phyloP scores from a whole-genome alignment of 2,113 vertebrate species.

The Benitochromis conjunctus region DNA sequence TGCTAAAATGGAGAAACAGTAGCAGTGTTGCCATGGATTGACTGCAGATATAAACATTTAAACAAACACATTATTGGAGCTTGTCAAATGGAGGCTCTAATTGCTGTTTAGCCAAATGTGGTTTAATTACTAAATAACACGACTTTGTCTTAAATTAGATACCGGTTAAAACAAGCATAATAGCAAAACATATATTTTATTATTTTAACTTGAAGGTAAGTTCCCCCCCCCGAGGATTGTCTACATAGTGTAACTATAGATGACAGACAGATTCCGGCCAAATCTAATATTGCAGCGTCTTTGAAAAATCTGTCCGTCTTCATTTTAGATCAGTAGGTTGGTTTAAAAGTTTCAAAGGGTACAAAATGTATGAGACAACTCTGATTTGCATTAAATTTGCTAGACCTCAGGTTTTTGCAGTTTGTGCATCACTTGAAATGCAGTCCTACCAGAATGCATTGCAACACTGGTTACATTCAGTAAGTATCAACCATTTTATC shows the following conservation, averaged over 20 bases:
- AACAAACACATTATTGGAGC: not conserved
- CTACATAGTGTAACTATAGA: not conserved
- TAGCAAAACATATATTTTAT: not conserved
- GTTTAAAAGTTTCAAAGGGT: not conserved
- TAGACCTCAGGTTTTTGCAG: not conserved
- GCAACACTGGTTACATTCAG: not conserved
- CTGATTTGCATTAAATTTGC: not conserved
- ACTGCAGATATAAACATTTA: not conserved
- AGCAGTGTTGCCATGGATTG: not conserved
- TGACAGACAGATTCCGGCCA: not conserved
- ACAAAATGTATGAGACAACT: not conserved
- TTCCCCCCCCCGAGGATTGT: no score
- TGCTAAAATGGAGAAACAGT: not conserved
- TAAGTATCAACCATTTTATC: not conserved
- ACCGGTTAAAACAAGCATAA: accelerated
- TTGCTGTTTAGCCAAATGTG: not conserved
- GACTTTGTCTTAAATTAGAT: not conserved
- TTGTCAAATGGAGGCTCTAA: not conserved
- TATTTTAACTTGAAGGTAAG: not conserved
- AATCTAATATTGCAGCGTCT: not conserved
- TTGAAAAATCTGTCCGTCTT: not conserved
- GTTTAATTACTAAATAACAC: not conserved
- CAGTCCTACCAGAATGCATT: not conserved
- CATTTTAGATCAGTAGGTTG: not conserved
- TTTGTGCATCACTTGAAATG: not conserved